Conservation (phyloP, 2,113 vertebrate species). For the Alectura lathami region DNA sequence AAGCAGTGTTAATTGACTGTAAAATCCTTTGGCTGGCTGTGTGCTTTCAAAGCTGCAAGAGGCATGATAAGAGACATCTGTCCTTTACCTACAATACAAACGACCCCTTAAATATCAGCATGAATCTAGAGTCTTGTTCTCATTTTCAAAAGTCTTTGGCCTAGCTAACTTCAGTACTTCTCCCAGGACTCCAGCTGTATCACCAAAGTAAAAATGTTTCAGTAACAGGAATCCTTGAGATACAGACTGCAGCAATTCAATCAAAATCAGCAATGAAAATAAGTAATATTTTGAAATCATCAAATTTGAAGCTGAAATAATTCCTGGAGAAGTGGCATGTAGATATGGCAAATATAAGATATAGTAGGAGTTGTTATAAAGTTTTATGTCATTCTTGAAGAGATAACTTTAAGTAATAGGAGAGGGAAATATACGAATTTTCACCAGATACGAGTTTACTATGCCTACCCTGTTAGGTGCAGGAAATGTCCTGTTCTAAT, state of each 20-base stretch:
- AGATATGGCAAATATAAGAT: not conserved
- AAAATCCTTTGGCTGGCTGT: not conserved
- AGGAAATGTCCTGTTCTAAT: not conserved
- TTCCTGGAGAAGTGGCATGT: not conserved
- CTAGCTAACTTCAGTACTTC: not conserved
- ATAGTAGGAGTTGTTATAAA: not conserved
- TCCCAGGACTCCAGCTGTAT: not conserved
- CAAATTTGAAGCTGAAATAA: not conserved
- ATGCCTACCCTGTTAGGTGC: not conserved
- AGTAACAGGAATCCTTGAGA: not conserved
- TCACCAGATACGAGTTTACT: not conserved
- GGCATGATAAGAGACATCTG: not conserved
- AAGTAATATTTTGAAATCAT: not conserved
- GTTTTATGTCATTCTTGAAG: not conserved
- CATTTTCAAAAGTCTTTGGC: not conserved
- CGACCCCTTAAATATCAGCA: not conserved
- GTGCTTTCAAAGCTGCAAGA: not conserved
- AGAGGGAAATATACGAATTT: not conserved
- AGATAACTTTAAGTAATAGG: not conserved
- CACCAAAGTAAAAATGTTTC: not conserved
- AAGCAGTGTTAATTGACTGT: constrained; percentile 32
- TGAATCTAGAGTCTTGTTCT: not conserved
- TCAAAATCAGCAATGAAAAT: not conserved
- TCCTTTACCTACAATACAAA: not conserved
- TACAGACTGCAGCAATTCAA: not conserved